Evolutionary conservation across 2,113 vertebrate genomes (phyloP).

Genomic region (Mustelus asterias): DNA sequence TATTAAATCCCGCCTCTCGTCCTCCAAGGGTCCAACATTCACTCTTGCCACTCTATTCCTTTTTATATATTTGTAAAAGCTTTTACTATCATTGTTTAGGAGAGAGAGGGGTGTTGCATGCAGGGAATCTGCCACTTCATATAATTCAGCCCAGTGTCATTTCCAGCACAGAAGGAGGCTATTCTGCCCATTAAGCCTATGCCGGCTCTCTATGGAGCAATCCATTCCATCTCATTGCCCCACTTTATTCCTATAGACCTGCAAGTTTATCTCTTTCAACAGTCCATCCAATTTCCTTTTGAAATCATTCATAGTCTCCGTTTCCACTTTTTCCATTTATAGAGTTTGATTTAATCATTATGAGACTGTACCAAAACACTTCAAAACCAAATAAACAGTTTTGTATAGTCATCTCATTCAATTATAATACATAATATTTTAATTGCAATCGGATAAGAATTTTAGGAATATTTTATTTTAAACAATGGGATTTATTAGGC

Average conservation of each 20-base stretch:
- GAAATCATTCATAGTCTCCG: not conserved
- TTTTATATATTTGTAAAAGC: too few species aligned
- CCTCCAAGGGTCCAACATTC: too few species aligned
- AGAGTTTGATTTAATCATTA: not conserved
- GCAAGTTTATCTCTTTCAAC: not conserved
- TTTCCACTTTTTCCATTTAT: not conserved
- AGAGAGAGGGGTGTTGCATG: too few species aligned
- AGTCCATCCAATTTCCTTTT: not conserved
- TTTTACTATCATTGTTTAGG: too few species aligned
- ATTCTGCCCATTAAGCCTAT: not conserved
- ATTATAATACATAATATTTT: not conserved
- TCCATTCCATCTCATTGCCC: not conserved
- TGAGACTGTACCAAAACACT: not conserved
- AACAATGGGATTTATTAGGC: not conserved
- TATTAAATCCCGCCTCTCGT: too few species aligned
- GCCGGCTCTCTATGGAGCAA: not conserved
- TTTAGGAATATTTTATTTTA: not conserved
- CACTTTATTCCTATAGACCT: not conserved
- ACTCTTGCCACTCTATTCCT: too few species aligned
- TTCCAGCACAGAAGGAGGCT: too few species aligned
- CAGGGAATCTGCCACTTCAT: not conserved
- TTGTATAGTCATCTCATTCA: not conserved
- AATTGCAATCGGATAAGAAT: not conserved
- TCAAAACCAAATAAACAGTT: not conserved
- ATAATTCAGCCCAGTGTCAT: not conserved